Percentiles rank a stretch among this genome's conserved stretches.
phyloP scores from a whole-genome alignment of 2,113 vertebrate species.

The Hemiscyllium ocellatum region DNA sequence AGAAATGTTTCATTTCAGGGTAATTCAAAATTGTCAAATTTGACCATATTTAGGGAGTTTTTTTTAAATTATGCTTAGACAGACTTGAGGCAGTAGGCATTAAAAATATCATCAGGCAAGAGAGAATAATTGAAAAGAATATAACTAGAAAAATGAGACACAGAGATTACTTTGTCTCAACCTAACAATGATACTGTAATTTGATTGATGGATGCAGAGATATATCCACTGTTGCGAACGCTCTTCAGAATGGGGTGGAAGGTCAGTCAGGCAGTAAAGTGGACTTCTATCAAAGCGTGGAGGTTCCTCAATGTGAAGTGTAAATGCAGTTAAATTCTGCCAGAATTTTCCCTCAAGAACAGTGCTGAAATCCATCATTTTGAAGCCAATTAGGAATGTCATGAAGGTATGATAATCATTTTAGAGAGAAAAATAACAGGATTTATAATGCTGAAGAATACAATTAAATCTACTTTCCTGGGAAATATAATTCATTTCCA shows the following conservation, averaged over 20 bases:
- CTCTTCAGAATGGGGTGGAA: conserved; percentile 32
- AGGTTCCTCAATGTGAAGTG: conserved; percentile 37
- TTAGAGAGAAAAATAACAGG: not conserved
- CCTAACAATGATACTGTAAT: conserved; percentile 28
- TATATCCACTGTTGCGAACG: conserved; percentile 21
- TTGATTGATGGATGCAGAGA: conserved; percentile 31
- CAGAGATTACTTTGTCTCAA: conserved; percentile 19
- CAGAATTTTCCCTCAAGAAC: not conserved
- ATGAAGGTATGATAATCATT: conserved; percentile 19
- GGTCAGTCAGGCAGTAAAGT: conserved; percentile 35
- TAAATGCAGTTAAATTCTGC: conserved; percentile 35
- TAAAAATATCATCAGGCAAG: not conserved
- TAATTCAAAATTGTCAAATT: not conserved
- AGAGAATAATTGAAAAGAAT: conserved; percentile 11
- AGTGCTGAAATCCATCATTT: conserved; percentile 31
- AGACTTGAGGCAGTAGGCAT: not conserved
- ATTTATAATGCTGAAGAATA: not conserved
- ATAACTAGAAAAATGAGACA: conserved; percentile 13
- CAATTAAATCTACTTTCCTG: not conserved
- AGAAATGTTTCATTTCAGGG: conserved; percentile 6
- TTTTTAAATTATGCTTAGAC: not conserved
- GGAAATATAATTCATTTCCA: conserved; percentile 11
- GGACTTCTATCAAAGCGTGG: conserved; percentile 37
- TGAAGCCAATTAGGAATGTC: conserved; percentile 35
- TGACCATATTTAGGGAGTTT: not conserved